phyloP scores from a whole-genome alignment of 64 coral and sea anemone genomes.

The Actinia equina region DNA sequence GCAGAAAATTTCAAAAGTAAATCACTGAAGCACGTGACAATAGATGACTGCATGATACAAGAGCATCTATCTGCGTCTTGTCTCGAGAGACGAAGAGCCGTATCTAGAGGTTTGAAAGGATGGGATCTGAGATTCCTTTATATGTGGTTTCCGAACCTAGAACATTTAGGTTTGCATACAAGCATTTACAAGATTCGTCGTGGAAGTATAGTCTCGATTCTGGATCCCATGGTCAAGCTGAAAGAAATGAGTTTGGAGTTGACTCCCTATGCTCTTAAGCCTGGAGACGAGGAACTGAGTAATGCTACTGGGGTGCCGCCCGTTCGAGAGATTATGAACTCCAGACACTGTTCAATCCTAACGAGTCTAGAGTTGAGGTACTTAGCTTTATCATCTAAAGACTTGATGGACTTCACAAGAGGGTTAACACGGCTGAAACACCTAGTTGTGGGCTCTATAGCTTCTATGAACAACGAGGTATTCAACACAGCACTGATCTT shows the following conservation, averaged over 20 bases:
- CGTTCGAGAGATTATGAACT: conserved; percentile 34
- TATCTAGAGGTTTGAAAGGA: conserved; percentile 13
- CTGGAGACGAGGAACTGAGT: background rate
- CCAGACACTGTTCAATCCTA: conserved; percentile 23
- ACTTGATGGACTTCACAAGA: conserved; percentile 32
- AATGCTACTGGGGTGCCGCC: background rate
- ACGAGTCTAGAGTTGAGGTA: conserved; percentile 43
- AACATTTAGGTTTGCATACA: conserved; percentile 35
- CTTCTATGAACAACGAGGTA: background rate
- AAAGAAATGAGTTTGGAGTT: conserved; percentile 44
- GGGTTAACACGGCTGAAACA: conserved; percentile 33
- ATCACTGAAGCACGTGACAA: conserved; percentile 30
- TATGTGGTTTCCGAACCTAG: conserved; percentile 27
- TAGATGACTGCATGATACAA: conserved; percentile 35
- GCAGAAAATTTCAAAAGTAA: conserved; percentile 30
- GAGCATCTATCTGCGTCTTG: background rate
- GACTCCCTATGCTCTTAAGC: conserved; percentile 17
- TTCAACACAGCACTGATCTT: background rate
- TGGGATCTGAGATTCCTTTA: conserved; percentile 39
- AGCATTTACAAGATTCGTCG: conserved; percentile 28
- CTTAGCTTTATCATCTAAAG: background rate
- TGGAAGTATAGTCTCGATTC: conserved; percentile 23
- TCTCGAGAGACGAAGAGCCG: background rate
- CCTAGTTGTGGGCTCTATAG: conserved; percentile 19
- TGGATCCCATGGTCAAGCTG: conserved; percentile 22